Conservation (phyloP, 2,113 vertebrate species). For the Pycnonotus jocosus region DNA sequence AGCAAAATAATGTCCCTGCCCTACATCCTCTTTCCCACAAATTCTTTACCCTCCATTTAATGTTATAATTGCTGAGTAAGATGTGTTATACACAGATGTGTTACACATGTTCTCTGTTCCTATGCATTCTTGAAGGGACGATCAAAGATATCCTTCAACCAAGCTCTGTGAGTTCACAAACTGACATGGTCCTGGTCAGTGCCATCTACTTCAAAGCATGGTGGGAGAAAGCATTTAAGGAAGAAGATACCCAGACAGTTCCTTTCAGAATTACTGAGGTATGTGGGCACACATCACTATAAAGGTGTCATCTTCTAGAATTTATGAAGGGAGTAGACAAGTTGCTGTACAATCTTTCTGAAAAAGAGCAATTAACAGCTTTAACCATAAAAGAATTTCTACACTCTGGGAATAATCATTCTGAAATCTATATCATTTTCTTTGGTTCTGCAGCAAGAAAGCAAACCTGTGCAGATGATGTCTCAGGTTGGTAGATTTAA, state of each 20-base stretch:
- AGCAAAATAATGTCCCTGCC: not conserved
- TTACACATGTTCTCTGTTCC: not conserved
- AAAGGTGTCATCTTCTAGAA: not conserved
- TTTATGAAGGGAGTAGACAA: not conserved
- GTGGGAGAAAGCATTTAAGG: conserved; percentile 43
- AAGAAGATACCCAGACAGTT: conserved; percentile 13
- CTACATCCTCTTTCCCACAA: not conserved
- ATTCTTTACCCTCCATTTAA: not conserved
- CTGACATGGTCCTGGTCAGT: conserved; percentile 72
- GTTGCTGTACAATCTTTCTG: not conserved
- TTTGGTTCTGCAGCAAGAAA: conserved; percentile 28
- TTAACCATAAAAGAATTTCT: not conserved
- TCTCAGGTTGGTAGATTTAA: conserved; percentile 2
- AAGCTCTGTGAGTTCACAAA: conserved; percentile 65
- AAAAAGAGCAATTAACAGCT: not conserved
- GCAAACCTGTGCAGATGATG: conserved; percentile 51
- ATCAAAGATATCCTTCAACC: conserved; percentile 77
- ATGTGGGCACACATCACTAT: not conserved
- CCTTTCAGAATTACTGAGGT: conserved; percentile 46
- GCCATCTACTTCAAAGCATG: conserved; percentile 28
- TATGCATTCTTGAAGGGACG: conserved; percentile 63
- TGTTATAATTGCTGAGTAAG: not conserved
- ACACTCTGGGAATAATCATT: not conserved
- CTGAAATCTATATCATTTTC: not conserved
- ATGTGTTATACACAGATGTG: not conserved